Conservation (phyloP, 2,888 invertebrate species). For the Thecocarcelia acutangulata region DNA sequence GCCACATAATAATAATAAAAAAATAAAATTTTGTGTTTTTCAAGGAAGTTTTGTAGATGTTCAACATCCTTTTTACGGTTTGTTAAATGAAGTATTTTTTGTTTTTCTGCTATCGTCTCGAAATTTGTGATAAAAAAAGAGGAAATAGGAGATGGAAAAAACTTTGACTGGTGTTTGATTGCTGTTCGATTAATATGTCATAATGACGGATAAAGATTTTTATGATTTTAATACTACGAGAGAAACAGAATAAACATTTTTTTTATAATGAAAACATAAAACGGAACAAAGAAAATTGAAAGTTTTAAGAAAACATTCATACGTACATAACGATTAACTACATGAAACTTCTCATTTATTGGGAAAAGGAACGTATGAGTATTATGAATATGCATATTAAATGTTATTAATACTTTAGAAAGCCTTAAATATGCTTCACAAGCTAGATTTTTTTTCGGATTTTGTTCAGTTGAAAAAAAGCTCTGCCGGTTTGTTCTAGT, state of each 20-base stretch:
- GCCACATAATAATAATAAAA: slow-evolving; percentile 14
- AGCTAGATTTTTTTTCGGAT: too few relatives aligned
- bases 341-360: neutral
- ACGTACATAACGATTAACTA: neutral
- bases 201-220: slow-evolving; percentile 52
- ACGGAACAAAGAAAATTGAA: neutral
- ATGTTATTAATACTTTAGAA: slow-evolving; percentile 12
- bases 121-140: slow-evolving; percentile 11
- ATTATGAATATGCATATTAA: neutral
- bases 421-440: neutral
- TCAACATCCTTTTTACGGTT: slow-evolving; percentile 56
- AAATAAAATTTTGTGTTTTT: slow-evolving; percentile 15
- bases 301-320: neutral
- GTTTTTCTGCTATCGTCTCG: slow-evolving; percentile 2
- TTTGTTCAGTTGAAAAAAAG: too few relatives aligned
- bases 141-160: slow-evolving; percentile 11
- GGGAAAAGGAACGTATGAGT: neutral
- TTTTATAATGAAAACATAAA: neutral
- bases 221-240: slow-evolving; percentile 12
- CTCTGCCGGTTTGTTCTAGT: too few relatives aligned
- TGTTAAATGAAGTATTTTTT: slow-evolving; percentile 33
- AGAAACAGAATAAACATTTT: neutral
- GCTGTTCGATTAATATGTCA: slow-evolving; percentile 51
- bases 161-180: slow-evolving; percentile 43
- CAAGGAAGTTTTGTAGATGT: slow-evolving; percentile 31